Evolutionary conservation across 2,888 invertebrate species (phyloP), one percentile per base, ranked within the genome.

Genomic region (Drosophila neotestacea): DNA sequence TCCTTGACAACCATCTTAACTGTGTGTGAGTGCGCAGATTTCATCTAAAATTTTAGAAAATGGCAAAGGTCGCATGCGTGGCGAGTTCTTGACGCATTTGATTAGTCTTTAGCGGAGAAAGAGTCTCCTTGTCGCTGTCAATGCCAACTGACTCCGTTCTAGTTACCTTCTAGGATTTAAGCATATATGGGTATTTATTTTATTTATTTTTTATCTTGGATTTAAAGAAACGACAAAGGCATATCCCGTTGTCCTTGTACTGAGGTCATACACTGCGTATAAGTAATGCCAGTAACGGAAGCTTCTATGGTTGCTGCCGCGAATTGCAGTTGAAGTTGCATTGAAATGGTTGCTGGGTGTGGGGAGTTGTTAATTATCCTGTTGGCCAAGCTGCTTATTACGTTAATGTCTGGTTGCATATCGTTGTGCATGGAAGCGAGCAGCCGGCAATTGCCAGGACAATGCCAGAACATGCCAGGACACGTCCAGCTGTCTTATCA

Each of bases 361-460:
- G 16, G 34, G 4, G 51, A 67, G 73, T 79, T 86, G 68, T 71
- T 79, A 70, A 79, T 79, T 70, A 79, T 67, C 52, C 51, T 59
- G 64, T 32, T 52, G 59, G 61, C 47, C 32, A 55, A 55, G 52
- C 64, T 84, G 76, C 88, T 84, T 84, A 88, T 88, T 88, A 86
- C 84, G 67, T 83, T 88, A 84, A 84, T 84, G 79, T 66, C 61
- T 67, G 84, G 84, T 70, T 84, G 70, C 72, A 69, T 66, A 68
- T 86, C 81, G 78, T 86, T 78, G 78, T 67, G 62, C 61, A 51
- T 62, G 77, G 58, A 60, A 30, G 52, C 66, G 52, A 75, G 74
- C 79, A 77, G 72, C 52, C 69, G 62, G 82, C 73, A 87, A 84
- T 84, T 81, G 82, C 76, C 82, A 55, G 61, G 65, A 80, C 70